Conservation (phyloP, 2,888 invertebrate genomes). For the Argynnis bischoffii region DNA sequence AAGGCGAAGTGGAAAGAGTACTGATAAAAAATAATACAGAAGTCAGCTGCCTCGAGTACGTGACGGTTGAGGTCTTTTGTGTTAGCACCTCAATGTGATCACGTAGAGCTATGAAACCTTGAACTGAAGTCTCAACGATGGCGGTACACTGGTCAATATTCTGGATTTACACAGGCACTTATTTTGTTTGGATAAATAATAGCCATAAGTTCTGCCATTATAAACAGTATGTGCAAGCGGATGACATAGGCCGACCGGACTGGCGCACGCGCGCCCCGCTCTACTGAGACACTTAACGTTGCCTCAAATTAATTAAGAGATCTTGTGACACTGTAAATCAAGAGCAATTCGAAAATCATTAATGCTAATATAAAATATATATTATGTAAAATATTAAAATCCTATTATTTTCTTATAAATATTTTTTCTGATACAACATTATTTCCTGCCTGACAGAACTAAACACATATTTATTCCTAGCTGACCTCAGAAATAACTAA, state of each 20-base stretch:
- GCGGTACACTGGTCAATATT: conserved; percentile 41
- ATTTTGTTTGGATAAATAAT: conserved; percentile 42
- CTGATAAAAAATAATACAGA: conserved; percentile 66
- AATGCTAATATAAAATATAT: conserved; percentile 46
- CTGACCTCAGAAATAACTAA: too few relatives aligned
- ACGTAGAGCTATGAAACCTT: conserved; percentile 67
- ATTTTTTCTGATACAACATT: not conserved
- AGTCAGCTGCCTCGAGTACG: conserved; percentile 60
- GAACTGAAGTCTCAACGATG: conserved; percentile 47
- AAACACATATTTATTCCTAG: too few relatives aligned
- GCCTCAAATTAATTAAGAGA: conserved; percentile 65
- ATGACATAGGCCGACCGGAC: conserved; percentile 56
- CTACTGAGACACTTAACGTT: conserved; percentile 51
- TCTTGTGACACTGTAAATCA: conserved; percentile 48
- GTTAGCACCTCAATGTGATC: conserved; percentile 64
- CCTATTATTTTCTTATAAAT: not conserved
- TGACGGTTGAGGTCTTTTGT: conserved; percentile 66
- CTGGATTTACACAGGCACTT: conserved; percentile 59
- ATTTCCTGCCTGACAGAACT: too few relatives aligned
- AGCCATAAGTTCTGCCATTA: conserved; percentile 28
- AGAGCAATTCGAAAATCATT: conserved; percentile 54
- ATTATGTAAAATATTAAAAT: not conserved
- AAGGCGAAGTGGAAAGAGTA: conserved; percentile 61
- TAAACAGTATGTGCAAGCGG: conserved; percentile 48
- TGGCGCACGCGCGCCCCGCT: conserved; percentile 52